Evolutionary conservation across 2,888 invertebrate species (phyloP).

Genomic region (Parascotia fuliginaria): DNA sequence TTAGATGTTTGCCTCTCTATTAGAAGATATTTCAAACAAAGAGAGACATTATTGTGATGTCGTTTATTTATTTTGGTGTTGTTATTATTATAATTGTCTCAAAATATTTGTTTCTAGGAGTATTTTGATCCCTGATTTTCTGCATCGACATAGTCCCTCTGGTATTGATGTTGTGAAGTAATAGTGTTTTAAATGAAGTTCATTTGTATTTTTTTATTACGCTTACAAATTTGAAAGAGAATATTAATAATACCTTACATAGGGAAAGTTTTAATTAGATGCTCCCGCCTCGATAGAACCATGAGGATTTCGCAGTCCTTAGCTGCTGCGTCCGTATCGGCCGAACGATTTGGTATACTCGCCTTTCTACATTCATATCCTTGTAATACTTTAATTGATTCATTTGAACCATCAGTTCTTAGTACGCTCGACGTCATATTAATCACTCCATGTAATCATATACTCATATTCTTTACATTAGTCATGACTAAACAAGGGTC

Average conservation of each 20-base stretch:
- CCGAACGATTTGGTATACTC: conserved; percentile 71
- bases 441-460: conserved; percentile 57
- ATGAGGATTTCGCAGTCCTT: conserved; percentile 73
- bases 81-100: conserved; percentile 69
- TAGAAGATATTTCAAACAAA: conserved; percentile 75
- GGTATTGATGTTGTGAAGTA: conserved; percentile 83
- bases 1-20: conserved; percentile 84
- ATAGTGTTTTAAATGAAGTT: conserved; percentile 65
- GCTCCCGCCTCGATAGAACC: conserved; percentile 79
- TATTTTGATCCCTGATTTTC: conserved; percentile 75
- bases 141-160: conserved; percentile 82
- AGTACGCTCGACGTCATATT: conserved; percentile 62
- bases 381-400: conserved; percentile 48
- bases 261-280: conserved; percentile 78
- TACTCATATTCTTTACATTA: conserved; percentile 62
- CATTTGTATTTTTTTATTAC: conserved; percentile 66
- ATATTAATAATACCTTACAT: conserved; percentile 68
- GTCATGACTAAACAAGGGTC: conserved; percentile 51
- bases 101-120: conserved; percentile 72
- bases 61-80: conserved; percentile 81
- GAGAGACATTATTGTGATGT: conserved; percentile 76
- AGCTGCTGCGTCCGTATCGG: conserved; percentile 70
- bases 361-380: conserved; percentile 60
- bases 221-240: conserved; percentile 61
- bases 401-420: conserved; percentile 43